These are phyloP conservation scores for Egretta garzetta DNA, from an alignment of 2,113 vertebrate species.

Conservation along the genomic window DNA sequence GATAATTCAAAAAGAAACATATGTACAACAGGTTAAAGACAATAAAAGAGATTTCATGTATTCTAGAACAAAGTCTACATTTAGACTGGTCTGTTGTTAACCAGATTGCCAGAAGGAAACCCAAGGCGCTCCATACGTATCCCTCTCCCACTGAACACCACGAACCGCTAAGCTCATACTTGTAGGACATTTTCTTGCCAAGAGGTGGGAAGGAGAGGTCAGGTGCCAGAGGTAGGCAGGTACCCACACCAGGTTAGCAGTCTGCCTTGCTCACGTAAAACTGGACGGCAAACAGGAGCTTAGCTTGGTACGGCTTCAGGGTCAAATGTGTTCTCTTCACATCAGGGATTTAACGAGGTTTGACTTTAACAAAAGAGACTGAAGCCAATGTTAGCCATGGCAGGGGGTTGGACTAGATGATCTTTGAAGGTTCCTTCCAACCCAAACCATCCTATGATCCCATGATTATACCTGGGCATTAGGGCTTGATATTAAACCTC, in stretches of 20 bases:
- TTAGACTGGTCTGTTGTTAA: neutral
- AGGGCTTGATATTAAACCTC: neutral
- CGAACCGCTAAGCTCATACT: neutral
- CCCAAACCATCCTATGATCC: neutral
- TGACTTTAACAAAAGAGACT: neutral
- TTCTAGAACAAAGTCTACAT: neutral
- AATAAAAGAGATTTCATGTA: neutral
- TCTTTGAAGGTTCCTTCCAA: neutral
- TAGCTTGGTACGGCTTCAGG: neutral
- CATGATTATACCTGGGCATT: neutral
- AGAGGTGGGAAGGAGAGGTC: neutral
- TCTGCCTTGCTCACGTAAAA: neutral
- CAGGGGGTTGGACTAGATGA: neutral
- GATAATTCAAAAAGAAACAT: neutral
- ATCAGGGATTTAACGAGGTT: neutral
- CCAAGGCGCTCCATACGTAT: neutral
- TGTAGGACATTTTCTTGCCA: rapidly evolving
- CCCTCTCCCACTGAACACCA: neutral
- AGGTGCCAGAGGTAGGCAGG: neutral
- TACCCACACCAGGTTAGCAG: neutral
- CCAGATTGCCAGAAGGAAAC: neutral
- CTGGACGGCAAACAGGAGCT: neutral
- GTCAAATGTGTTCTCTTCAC: neutral
- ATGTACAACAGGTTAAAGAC: neutral
- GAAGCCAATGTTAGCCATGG: neutral